Conservation (phyloP, 2,797 vertebrate species). For the Semotilus atromaculatus region DNA sequence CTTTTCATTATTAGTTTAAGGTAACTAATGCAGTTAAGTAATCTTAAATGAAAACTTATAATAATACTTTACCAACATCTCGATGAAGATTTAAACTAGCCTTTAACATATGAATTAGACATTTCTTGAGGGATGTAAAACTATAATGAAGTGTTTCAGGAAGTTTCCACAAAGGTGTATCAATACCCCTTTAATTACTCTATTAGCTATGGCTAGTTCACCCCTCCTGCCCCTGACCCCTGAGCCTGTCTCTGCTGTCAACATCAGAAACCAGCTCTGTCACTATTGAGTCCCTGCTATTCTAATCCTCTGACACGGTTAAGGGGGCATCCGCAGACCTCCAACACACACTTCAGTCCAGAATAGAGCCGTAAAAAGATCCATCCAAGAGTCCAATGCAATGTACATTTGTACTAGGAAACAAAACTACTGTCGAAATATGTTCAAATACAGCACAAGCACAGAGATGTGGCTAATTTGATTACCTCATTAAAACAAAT, state of each 20-base stretch:
- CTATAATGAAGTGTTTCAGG: slow-evolving; percentile 79
- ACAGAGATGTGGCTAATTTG: slow-evolving; percentile 34
- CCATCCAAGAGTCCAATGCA: slow-evolving; percentile 13
- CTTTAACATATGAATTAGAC: background rate
- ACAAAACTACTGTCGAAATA: slow-evolving; percentile 26
- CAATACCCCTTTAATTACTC: slow-evolving; percentile 76
- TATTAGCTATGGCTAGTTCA: slow-evolving; percentile 72
- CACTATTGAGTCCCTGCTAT: slow-evolving; percentile 66
- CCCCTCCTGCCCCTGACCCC: slow-evolving; percentile 60
- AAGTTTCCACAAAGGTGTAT: slow-evolving; percentile 74
- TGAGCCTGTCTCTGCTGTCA: slow-evolving; percentile 61
- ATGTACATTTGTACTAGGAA: slow-evolving; percentile 17
- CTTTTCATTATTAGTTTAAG: background rate
- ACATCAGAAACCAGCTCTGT: slow-evolving; percentile 67
- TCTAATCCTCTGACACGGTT: slow-evolving; percentile 54
- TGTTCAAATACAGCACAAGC: slow-evolving; percentile 22
- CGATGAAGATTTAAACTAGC: background rate
- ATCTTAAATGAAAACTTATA: background rate
- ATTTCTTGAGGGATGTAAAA: slow-evolving; percentile 3
- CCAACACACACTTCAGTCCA: slow-evolving; percentile 40
- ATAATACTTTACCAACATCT: background rate
- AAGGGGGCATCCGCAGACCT: slow-evolving; percentile 31
- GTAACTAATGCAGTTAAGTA: background rate
- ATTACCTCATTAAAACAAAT: slow-evolving; percentile 57
- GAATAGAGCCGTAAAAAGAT: slow-evolving; percentile 22